Evolutionary conservation across 2,797 vertebrate species (phyloP).

Genomic region (Martes flavigula): DNA sequence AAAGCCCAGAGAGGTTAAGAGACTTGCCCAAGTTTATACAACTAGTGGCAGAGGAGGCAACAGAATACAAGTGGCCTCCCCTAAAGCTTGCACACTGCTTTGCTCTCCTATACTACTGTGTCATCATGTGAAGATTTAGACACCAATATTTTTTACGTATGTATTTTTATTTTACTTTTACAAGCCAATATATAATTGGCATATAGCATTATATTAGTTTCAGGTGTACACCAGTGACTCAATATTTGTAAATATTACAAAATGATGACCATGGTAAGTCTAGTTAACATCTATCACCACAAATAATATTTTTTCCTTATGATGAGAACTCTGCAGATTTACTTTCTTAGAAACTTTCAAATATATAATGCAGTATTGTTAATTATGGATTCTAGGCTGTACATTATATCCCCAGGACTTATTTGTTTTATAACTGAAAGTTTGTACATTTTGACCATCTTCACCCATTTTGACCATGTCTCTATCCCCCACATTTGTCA

Average conservation of each 20-base stretch:
- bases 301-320: background rate
- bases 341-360: background rate
- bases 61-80: too few species aligned
- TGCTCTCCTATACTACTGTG: too few species aligned
- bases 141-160: background rate
- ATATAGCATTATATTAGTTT: background rate
- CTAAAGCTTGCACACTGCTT: background rate
- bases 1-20: background rate
- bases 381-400: background rate
- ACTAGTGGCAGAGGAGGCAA: background rate
- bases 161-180: background rate
- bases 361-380: background rate
- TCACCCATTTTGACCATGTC: background rate
- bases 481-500: background rate
- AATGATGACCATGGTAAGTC: background rate
- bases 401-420: background rate
- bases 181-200: background rate
- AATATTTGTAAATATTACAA: background rate
- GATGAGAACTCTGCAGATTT: background rate
- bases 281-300: background rate
- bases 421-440: background rate
- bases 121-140: background rate
- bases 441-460: background rate
- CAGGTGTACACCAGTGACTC: background rate
- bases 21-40: background rate